Conservation (phyloP, 2,113 vertebrate genomes). For the Sander lucioperca region DNA sequence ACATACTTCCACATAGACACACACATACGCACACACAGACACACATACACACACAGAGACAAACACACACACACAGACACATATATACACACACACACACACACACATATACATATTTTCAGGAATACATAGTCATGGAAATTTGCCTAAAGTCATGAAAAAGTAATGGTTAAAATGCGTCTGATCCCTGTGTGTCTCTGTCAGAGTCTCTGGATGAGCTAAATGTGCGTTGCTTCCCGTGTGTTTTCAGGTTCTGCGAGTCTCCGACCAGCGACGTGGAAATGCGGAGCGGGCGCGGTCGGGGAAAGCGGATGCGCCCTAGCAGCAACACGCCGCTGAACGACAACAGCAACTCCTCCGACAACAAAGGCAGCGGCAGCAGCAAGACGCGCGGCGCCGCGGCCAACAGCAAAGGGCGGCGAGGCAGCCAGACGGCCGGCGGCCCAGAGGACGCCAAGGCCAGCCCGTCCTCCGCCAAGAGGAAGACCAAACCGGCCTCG, state of each 20-base stretch:
- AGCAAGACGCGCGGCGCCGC: conserved; percentile 92
- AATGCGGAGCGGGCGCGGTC: conserved; percentile 94
- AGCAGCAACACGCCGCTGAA: conserved; percentile 90
- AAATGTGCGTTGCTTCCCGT: too few species aligned
- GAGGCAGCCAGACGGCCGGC: conserved; percentile 91
- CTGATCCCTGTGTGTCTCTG: too few species aligned
- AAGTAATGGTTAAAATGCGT: too few species aligned
- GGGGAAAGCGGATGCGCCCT: conserved; percentile 94
- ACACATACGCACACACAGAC: too few species aligned
- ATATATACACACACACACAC: too few species aligned
- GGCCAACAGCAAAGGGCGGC: conserved; percentile 89
- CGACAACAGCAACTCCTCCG: conserved; percentile 88
- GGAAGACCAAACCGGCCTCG: conserved; percentile 93
- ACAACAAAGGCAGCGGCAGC: conserved; percentile 90
- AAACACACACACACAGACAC: too few species aligned
- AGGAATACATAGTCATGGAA: too few species aligned
- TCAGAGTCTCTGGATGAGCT: too few species aligned
- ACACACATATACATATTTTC: too few species aligned
- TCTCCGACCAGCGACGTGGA: conserved; percentile 97
- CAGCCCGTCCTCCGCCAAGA: conserved; percentile 91
- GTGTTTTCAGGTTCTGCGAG: conserved; percentile 91
- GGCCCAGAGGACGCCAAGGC: conserved; percentile 91
- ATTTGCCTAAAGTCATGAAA: too few species aligned
- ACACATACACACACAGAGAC: too few species aligned
- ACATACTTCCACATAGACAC: too few species aligned